These are phyloP conservation scores for Propithecus coquereli DNA, from an alignment of 2,113 vertebrate genomes.

Conservation along the genomic window DNA sequence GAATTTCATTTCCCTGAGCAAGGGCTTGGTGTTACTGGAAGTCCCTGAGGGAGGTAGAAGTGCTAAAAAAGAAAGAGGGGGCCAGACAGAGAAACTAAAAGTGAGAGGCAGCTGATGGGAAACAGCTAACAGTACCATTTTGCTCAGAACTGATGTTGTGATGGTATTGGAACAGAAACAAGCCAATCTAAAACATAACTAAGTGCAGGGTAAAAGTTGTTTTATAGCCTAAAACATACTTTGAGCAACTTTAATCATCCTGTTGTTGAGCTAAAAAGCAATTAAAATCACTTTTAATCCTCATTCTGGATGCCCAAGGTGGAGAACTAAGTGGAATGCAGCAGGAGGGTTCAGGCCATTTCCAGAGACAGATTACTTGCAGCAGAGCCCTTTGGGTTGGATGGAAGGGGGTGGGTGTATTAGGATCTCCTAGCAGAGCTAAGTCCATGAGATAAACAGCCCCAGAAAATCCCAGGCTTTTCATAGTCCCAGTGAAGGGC, in stretches of 20 bases:
- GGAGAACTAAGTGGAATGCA: background rate
- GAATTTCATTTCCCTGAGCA: background rate
- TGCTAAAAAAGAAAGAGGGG: background rate
- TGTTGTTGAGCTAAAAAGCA: background rate
- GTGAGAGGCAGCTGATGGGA: background rate
- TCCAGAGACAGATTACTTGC: background rate
- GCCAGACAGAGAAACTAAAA: background rate
- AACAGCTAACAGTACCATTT: background rate
- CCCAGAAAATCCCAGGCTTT: background rate
- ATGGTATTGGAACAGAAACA: slow-evolving; percentile 30
- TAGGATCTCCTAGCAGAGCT: background rate
- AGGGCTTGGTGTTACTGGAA: background rate
- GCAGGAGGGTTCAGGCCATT: background rate
- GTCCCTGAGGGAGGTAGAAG: background rate
- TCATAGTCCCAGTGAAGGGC: background rate
- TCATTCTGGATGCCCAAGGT: background rate
- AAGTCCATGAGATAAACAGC: background rate
- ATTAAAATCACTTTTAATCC: slow-evolving; percentile 1
- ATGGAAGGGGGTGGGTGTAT: background rate
- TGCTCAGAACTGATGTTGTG: slow-evolving; percentile 28
- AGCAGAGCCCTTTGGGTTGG: background rate
- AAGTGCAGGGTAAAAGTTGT: background rate
- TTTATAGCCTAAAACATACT: background rate
- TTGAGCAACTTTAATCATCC: background rate
- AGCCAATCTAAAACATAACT: background rate